Base-by-base conservation (phyloP, 2,797 vertebrate genomes). In the Falco berigora region DNA sequence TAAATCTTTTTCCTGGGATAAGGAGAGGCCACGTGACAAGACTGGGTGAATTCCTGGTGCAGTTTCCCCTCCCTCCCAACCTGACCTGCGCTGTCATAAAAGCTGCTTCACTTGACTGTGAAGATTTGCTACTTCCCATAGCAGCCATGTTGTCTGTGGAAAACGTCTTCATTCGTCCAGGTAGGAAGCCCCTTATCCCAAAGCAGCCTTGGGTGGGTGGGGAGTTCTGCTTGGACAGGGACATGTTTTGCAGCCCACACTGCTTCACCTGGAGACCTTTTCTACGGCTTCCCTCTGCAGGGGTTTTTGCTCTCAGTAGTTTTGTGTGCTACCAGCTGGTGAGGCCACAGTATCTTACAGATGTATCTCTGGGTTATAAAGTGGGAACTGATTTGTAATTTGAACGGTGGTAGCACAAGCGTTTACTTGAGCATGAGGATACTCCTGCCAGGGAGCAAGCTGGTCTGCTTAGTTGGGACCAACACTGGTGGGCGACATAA, bases 131-230 rank as follows among this genome's bases (percentile, higher is more conserved):
- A 92, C 98, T 99, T n/a, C 98, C 99, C 36, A 98, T 99, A 80
- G 99, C 99, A 8, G 99, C 99, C 74, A 99, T 99, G 99, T 94
- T 99, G 32, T 99, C 99, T 2, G 99, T 99, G 77, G 99, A 99
- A 97, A 99, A 99, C 53, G 98, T 99, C 96, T 99, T 99, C 97
- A 99, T 99, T 96, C 98, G 99, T 46, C 99, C 99, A 98, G 99
- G 99, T 99, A 97, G 96, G 95, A 21, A 77, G 3, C 16, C 7
- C 9, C 8, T 56, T 49, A 27, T 28, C 40, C 56, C 27, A 50
- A 27, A 86, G 44, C 44, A 76, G 32, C 38, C 28, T 22, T 10
- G 25, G 17, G 7, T 25, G 24, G 36, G 15, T 38, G 38, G 38
- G 21, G 5, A 34, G 22, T 38, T 84, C 30, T 32, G 19, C 42